These are phyloP conservation scores for Standfussiana lucernea DNA, from an alignment of 2,888 invertebrate species.

Conservation along the genomic window DNA sequence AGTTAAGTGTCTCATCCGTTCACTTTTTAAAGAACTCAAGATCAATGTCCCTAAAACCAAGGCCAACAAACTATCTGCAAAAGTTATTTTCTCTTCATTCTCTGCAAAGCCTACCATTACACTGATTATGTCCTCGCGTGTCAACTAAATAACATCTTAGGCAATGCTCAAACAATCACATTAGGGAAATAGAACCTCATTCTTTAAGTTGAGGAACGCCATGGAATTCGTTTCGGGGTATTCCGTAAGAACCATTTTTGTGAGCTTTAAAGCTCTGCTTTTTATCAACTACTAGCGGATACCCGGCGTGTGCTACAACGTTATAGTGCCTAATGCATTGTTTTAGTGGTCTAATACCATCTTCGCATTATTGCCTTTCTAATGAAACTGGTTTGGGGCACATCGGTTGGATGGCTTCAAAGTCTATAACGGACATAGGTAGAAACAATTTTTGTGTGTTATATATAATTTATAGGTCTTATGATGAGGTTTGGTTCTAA, in stretches of 20 bases:
- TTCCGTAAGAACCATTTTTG: not conserved
- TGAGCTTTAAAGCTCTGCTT: not conserved
- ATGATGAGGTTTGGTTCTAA: too few relatives aligned
- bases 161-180: slow-evolving; percentile 40
- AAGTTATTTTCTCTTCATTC: slow-evolving; percentile 16
- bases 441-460: too few relatives aligned
- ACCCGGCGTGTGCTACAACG: too few relatives aligned
- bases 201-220: not conserved
- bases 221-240: slow-evolving; percentile 3
- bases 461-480: too few relatives aligned
- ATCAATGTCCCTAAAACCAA: not conserved
- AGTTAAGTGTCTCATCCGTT: not conserved
- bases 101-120: slow-evolving; percentile 35
- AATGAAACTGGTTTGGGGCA: too few relatives aligned
- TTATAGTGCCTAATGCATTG: too few relatives aligned
- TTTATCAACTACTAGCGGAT: too few relatives aligned
- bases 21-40: not conserved
- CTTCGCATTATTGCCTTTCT: too few relatives aligned
- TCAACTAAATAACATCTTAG: slow-evolving; percentile 27
- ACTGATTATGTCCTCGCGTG: slow-evolving; percentile 59
- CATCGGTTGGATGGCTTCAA: too few relatives aligned
- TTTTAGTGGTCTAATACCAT: too few relatives aligned
- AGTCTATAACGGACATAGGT: too few relatives aligned
- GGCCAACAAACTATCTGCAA: slow-evolving; percentile 4
- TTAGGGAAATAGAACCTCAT: slow-evolving; percentile 35